Evolutionary conservation across 2,113 vertebrate genomes (phyloP).

Genomic region (Dromas ardeola): DNA sequence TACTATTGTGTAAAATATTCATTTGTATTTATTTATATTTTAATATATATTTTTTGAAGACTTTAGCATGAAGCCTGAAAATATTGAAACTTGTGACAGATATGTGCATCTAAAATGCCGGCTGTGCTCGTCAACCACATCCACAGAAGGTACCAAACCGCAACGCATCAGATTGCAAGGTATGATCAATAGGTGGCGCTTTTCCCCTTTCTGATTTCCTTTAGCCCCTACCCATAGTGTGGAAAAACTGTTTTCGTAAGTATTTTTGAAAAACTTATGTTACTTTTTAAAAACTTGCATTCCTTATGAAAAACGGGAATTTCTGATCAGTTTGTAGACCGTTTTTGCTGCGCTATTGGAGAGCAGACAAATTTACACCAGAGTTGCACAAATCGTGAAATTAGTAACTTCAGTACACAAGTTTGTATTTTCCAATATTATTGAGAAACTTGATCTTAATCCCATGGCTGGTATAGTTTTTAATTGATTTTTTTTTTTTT

Average conservation of each 20-base stretch:
- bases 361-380: neutral
- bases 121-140: fast-evolving
- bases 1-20: neutral
- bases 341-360: neutral
- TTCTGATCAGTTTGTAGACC: neutral
- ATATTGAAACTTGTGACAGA: neutral
- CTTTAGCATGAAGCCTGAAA: neutral
- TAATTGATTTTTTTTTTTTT: neutral
- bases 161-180: neutral
- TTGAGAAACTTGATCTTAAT: neutral
- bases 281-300: neutral
- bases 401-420: neutral
- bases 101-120: neutral
- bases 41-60: neutral
- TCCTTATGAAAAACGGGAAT: neutral
- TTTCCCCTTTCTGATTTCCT: constrained; percentile 61
- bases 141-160: neutral
- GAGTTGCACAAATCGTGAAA: neutral
- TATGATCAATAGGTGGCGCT: constrained; percentile 75
- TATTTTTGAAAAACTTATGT: neutral
- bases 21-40: neutral
- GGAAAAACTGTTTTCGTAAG: neutral
- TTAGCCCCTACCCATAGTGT: fast-evolving
- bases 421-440: neutral
- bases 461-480: neutral